phyloP scores from a whole-genome alignment of 2,888 invertebrate genomes.

The Trissonchulus sp. region DNA sequence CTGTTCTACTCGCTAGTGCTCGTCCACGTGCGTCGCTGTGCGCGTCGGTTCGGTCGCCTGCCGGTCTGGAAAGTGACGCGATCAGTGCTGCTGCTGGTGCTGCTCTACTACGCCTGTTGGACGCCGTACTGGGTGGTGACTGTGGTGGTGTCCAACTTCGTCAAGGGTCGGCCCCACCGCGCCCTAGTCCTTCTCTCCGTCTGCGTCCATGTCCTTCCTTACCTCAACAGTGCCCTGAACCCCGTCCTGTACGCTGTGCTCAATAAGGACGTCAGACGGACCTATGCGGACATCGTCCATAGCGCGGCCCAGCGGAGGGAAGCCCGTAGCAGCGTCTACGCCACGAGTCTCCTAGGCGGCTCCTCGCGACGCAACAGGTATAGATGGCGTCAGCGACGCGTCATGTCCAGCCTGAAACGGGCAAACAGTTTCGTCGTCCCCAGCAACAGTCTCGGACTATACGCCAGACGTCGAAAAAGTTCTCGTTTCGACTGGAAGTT shows the following conservation, averaged over 20 bases:
- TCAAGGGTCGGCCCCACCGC: background rate
- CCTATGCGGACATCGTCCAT: no score
- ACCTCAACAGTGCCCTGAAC: constrained; percentile 48
- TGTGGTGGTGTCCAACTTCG: background rate
- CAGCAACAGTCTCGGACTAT: no score
- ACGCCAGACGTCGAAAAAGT: no score
- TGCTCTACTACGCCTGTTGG: constrained; percentile 50
- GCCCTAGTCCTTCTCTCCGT: background rate
- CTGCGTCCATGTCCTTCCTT: constrained; percentile 45
- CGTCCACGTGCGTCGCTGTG: constrained; percentile 35
- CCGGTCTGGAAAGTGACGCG: constrained; percentile 46
- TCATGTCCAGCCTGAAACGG: no score
- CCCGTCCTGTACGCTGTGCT: constrained; percentile 50
- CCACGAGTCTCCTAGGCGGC: no score
- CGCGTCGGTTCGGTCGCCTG: constrained; percentile 44
- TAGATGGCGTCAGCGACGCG: no score
- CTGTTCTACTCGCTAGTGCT: constrained; percentile 46
- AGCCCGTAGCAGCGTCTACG: no score
- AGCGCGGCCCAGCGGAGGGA: no score
- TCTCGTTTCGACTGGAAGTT: no score
- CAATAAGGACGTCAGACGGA: constrained; percentile 42
- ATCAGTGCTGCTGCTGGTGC: constrained; percentile 48
- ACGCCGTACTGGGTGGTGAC: constrained; percentile 46
- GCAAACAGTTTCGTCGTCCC: no score
- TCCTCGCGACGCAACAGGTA: no score